Conservation (phyloP, 2,113 vertebrate genomes). For the Echinops telfairi region DNA sequence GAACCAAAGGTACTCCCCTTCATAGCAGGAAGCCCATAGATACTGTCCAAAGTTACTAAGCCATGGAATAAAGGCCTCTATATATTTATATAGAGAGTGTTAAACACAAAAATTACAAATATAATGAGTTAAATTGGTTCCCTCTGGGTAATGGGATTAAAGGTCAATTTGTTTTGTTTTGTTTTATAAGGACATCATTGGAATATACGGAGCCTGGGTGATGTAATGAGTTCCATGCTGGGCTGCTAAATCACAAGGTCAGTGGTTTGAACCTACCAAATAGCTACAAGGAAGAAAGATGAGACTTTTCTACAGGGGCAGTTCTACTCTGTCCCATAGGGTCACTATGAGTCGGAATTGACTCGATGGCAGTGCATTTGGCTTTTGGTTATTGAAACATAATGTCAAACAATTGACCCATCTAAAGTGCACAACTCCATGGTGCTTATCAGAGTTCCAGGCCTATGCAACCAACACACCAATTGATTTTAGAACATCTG, state of each 20-base stretch:
- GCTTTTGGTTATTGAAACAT: no score
- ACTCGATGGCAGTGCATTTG: no score
- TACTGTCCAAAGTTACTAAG: background rate
- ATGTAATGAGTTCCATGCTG: no score
- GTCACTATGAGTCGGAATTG: no score
- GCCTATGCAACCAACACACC: background rate
- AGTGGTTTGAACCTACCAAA: no score
- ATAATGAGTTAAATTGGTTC: background rate
- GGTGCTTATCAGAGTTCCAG: background rate
- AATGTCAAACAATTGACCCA: background rate
- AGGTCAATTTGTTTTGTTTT: background rate
- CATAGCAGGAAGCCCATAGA: background rate
- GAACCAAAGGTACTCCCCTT: background rate
- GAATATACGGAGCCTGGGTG: background rate
- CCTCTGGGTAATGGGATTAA: no score
- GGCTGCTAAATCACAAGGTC: no score
- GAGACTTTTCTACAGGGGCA: no score
- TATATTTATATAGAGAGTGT: background rate
- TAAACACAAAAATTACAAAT: background rate
- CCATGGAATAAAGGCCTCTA: background rate
- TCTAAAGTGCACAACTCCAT: background rate
- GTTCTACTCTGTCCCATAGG: no score
- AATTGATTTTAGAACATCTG: background rate
- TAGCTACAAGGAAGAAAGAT: no score
- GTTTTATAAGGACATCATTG: background rate